Conservation (phyloP, 1,140 invertebrate genomes). For the Propsilocerus akamusi region DNA sequence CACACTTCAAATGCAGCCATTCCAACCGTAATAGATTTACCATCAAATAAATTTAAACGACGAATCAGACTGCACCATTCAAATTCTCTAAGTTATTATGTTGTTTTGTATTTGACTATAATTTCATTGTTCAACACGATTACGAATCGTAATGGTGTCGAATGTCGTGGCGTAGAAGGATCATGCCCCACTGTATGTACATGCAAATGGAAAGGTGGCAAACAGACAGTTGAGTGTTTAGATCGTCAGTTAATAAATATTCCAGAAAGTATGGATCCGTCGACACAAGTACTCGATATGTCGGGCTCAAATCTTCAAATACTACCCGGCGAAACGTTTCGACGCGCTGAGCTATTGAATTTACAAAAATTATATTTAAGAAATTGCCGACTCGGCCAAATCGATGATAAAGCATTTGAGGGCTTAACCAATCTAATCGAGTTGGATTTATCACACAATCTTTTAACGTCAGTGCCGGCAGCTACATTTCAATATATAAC, state of each 20-base stretch:
- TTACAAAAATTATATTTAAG: constrained; percentile 68
- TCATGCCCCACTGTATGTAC: constrained; percentile 58
- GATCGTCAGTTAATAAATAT: constrained; percentile 61
- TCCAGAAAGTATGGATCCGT: constrained; percentile 61
- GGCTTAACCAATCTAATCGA: constrained; percentile 76
- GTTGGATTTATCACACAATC: constrained; percentile 68
- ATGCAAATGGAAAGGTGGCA: constrained; percentile 86
- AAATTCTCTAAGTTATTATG: background rate
- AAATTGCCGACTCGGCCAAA: constrained; percentile 62
- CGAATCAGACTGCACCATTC: background rate
- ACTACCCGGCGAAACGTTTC: constrained; percentile 61
- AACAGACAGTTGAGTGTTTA: constrained; percentile 75
- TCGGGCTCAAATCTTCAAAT: constrained; percentile 71
- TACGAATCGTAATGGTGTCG: background rate
- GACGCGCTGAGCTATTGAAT: constrained; percentile 59
- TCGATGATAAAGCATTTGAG: constrained; percentile 62
- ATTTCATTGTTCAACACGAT: background rate
- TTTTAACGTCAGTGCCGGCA: constrained; percentile 57
- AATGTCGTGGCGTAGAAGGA: constrained; percentile 1
- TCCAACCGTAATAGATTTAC: background rate
- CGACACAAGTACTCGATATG: constrained; percentile 76
- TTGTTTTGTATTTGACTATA: background rate
- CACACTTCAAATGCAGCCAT: background rate
- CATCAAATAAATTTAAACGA: background rate
- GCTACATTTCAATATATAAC: constrained; percentile 54